A percentile compares a stretch with the other conserved stretches of the same genome.
Conservation (phyloP, 2,888 invertebrate species). For the Tetheella fluctuosa region DNA sequence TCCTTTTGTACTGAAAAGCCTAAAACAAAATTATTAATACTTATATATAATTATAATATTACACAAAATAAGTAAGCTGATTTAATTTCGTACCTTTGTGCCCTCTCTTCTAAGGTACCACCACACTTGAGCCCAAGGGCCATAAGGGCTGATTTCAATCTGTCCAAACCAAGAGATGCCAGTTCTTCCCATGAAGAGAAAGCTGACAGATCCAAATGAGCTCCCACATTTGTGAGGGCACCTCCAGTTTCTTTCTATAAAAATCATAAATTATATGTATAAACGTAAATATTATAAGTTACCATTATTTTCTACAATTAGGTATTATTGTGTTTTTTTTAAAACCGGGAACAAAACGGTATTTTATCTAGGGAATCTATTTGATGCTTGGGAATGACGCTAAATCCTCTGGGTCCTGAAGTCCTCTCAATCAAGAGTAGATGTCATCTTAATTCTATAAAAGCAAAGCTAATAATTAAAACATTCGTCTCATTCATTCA, state of each 20-base stretch:
- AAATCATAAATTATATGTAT: neutral
- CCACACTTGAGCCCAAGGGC: conserved; percentile 99
- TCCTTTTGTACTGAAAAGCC: conserved; percentile 97
- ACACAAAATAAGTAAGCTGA: neutral
- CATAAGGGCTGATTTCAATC: conserved; percentile 98
- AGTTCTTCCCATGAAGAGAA: conserved; percentile 99
- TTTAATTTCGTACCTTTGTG: conserved; percentile 89
- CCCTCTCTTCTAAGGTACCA: conserved; percentile 98
- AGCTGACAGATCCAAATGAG: conserved; percentile 98
- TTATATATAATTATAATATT: conserved; percentile 4
- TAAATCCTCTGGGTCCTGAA: no score
- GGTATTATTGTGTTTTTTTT: no score
- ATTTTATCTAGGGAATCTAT: no score
- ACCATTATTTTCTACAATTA: no score
- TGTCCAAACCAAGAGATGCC: conserved; percentile 97
- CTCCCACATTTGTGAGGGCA: conserved; percentile 96
- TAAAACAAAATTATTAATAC: conserved; percentile 38
- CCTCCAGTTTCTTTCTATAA: conserved; percentile 95
- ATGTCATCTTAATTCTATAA: no score
- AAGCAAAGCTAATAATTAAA: no score
- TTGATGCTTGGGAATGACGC: no score
- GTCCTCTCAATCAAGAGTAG: no score
- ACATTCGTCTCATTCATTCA: no score
- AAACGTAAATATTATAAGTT: conserved; percentile 20
- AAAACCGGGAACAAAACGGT: no score